Evolutionary conservation across 1,140 invertebrate species (phyloP).

Genomic region (Matsumurasca onukii): DNA sequence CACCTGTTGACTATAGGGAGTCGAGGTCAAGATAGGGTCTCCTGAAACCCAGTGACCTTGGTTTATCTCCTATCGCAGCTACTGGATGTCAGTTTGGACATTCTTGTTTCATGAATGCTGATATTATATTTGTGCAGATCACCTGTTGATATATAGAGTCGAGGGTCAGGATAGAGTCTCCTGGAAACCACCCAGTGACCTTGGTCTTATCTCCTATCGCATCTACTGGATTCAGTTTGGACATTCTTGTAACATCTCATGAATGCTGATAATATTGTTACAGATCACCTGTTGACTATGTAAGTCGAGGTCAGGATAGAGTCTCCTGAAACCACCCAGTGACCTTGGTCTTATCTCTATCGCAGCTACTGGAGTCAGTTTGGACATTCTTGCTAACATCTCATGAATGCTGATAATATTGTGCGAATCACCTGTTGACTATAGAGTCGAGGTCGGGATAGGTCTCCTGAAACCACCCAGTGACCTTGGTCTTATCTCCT

Average conservation of each 20-base stretch:
- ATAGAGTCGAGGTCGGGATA: constrained; percentile 90
- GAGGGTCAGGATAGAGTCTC: constrained; percentile 98
- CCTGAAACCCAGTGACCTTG: too few species aligned
- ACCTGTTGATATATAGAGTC: constrained; percentile 91
- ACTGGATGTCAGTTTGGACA: too few species aligned
- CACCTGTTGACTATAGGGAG: too few species aligned
- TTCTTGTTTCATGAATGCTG: too few species aligned
- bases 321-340: constrained; percentile 96
- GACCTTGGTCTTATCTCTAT: constrained; percentile 98
- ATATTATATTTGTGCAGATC: constrained; percentile 85
- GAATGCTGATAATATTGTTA: too few species aligned
- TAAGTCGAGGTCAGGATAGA: constrained; percentile 97
- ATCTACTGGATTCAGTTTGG: constrained; percentile 98
- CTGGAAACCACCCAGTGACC: constrained; percentile 96
- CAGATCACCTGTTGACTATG: constrained; percentile 96
- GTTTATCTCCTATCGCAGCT: too few species aligned
- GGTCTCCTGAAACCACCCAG: too few species aligned
- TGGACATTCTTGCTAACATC: constrained; percentile 84
- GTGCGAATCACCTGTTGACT: constrained; percentile 91
- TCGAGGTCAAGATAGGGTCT: too few species aligned
- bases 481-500: too few species aligned
- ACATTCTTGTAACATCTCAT: constrained; percentile 83
- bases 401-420: too few species aligned
- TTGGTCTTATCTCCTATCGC: constrained; percentile 95
- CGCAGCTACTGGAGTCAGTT: constrained; percentile 89